Evolutionary conservation across 2,797 vertebrate species (phyloP).

Genomic region (Syndactyla subalaris): DNA sequence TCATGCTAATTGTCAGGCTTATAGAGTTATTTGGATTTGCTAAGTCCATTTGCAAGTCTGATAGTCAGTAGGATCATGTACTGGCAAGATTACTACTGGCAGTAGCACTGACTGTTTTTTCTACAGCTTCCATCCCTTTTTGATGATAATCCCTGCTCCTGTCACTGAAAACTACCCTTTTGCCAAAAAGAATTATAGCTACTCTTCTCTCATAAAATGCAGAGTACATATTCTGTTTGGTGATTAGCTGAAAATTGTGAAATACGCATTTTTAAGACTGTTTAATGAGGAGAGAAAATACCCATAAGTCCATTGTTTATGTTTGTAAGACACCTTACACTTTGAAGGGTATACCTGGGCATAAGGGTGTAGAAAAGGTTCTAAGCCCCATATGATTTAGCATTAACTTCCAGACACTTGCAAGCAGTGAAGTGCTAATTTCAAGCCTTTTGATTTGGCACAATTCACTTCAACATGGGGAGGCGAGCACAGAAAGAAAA

Average conservation of each 20-base stretch:
- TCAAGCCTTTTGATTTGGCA: conserved; percentile 49
- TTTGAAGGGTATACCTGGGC: neutral
- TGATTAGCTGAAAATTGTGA: neutral
- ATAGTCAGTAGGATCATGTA: neutral
- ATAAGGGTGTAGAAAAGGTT: neutral
- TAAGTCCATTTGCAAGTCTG: neutral
- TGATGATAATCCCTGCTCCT: neutral
- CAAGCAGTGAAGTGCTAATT: conserved; percentile 28
- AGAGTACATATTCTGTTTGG: rapidly evolving
- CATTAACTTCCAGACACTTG: conserved; percentile 20
- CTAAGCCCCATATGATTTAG: neutral
- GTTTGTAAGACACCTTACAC: neutral
- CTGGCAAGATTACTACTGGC: neutral
- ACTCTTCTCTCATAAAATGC: neutral
- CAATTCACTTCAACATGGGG: neutral
- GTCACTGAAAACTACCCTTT: neutral
- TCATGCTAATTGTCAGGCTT: neutral
- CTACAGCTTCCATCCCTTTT: neutral
- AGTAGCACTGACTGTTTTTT: neutral
- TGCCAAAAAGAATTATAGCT: neutral
- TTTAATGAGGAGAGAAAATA: neutral
- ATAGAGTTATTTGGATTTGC: neutral
- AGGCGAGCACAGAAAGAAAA: neutral
- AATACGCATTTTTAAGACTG: neutral
- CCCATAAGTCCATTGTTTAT: rapidly evolving